Percentiles rank a stretch among this genome's conserved stretches.
Conservation (phyloP, 2,797 vertebrate species). For the Scolopax bukidnonensis region DNA sequence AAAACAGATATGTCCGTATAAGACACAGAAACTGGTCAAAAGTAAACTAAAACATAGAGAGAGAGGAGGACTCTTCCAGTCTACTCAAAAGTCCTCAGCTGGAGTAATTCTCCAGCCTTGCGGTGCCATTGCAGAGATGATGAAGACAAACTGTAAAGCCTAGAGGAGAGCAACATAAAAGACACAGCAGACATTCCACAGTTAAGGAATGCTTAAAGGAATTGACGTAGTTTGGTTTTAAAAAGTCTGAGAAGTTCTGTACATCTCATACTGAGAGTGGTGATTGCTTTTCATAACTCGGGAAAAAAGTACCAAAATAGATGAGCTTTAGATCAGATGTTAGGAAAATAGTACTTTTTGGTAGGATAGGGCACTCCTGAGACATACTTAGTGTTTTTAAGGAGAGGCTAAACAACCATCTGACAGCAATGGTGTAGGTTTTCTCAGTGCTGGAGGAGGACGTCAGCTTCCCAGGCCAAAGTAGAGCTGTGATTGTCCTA, state of each 20-base stretch:
- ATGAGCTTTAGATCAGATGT: neutral
- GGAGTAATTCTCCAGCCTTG: neutral
- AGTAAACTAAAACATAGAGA: neutral
- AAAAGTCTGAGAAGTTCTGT: neutral
- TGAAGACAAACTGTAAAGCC: neutral
- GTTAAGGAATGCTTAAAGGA: neutral
- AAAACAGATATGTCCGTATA: neutral
- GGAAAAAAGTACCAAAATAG: neutral
- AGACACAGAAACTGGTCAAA: neutral
- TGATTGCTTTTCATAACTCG: neutral
- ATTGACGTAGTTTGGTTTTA: neutral
- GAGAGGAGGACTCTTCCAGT: neutral
- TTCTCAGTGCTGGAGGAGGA: neutral
- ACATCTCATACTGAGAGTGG: rapidly evolving
- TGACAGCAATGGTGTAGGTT: neutral
- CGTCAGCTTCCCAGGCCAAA: neutral
- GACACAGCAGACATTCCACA: neutral
- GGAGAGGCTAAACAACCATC: neutral
- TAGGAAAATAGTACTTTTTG: neutral
- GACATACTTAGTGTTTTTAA: neutral
- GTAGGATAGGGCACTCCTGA: neutral
- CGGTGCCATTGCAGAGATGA: neutral
- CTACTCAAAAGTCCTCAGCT: neutral
- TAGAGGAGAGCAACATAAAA: neutral
- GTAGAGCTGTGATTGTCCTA: neutral